A percentile compares a stretch with the other conserved stretches of the same genome.
phyloP scores from a whole-genome alignment of 2,113 vertebrate species.

The Campylomormyrus tamandua region DNA sequence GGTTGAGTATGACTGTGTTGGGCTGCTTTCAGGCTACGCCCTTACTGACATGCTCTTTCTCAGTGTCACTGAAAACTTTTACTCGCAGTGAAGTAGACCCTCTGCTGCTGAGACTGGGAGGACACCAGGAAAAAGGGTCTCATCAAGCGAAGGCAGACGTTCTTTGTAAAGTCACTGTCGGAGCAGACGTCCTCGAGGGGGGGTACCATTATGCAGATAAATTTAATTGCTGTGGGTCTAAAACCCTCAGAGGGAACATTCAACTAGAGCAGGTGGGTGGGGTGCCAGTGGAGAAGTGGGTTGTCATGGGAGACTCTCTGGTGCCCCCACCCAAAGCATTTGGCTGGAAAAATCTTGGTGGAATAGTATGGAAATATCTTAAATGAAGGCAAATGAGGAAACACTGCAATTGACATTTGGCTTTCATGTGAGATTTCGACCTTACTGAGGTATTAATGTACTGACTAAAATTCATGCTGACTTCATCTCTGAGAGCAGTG shows the following conservation, averaged over 20 bases:
- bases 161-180: neutral
- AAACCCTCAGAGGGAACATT: neutral
- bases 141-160: neutral
- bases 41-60: neutral
- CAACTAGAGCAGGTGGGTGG: neutral
- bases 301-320: neutral
- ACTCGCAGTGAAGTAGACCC: neutral
- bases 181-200: neutral
- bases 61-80: neutral
- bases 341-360: neutral
- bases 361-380: neutral
- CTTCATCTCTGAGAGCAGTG: neutral
- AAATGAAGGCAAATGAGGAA: neutral
- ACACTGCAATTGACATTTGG: neutral
- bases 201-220: slow-evolving; percentile 8
- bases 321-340: neutral
- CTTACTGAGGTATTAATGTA: neutral
- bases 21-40: neutral
- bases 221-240: slow-evolving; percentile 19
- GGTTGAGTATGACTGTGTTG: neutral
- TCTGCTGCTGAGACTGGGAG: neutral
- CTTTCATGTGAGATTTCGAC: neutral
- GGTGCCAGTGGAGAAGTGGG: neutral
- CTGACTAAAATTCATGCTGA: neutral
- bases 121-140: neutral